phyloP scores from a whole-genome alignment of 92 coral and sea anemone genomes.

The Muricea muricata region DNA sequence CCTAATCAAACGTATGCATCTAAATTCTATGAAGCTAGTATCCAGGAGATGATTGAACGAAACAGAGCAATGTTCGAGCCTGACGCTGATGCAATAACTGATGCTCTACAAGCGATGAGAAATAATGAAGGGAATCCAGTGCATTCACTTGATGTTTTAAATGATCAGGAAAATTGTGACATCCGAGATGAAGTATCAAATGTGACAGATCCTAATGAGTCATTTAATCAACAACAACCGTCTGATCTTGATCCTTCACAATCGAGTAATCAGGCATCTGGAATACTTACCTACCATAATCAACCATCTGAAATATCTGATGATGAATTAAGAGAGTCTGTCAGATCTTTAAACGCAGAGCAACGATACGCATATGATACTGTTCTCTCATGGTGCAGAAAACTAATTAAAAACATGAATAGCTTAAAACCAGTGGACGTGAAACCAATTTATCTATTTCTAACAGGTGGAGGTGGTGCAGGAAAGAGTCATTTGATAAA shows the following conservation, averaged over 20 bases:
- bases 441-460: not conserved
- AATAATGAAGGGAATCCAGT: not conserved
- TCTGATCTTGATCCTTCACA: not conserved
- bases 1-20: not conserved
- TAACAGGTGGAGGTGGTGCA: not conserved
- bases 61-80: too few relatives aligned
- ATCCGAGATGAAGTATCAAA: not conserved
- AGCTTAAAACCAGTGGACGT: not conserved
- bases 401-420: not conserved
- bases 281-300: not conserved
- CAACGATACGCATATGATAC: not conserved
- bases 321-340: too few relatives aligned
- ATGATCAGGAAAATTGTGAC: not conserved
- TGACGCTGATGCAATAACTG: too few relatives aligned
- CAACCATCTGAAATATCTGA: not conserved
- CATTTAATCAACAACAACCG: not conserved
- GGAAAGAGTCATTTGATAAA: not conserved
- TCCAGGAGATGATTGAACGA: too few relatives aligned
- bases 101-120: not conserved
- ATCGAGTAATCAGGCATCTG: not conserved
- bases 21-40: too few relatives aligned
- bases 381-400: not conserved
- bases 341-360: not conserved
- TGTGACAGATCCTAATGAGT: not conserved
- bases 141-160: not conserved